phyloP scores from a whole-genome alignment of 2,888 invertebrate species.

The Drosophila cognata region DNA sequence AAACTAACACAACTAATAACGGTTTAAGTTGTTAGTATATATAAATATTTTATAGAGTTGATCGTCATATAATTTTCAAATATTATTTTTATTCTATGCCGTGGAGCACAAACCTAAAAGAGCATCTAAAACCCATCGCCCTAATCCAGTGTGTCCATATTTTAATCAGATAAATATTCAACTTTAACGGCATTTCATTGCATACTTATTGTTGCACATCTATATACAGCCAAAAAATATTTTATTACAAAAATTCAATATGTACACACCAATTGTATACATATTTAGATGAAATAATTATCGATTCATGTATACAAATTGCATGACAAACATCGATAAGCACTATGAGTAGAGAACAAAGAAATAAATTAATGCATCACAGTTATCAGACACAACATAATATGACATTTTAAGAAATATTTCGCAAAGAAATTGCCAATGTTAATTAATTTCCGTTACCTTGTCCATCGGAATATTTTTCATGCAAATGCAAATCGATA shows the following conservation, averaged over 20 bases:
- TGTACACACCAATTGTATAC: slow-evolving; percentile 3
- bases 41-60: not conserved
- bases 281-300: not conserved
- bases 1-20: not conserved
- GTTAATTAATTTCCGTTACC: not conserved
- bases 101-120: not conserved
- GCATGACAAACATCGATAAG: slow-evolving; percentile 8
- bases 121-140: not conserved
- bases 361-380: not conserved
- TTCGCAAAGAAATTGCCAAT: not conserved
- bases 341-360: not conserved
- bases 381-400: not conserved
- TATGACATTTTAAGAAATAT: not conserved
- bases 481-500: slow-evolving; percentile 28
- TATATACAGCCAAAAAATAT: not conserved
- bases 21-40: not conserved
- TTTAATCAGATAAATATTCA: not conserved
- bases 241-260: not conserved
- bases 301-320: not conserved
- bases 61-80: not conserved
- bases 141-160: not conserved
- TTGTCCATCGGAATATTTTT: not conserved
- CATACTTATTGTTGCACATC: not conserved
- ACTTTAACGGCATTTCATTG: not conserved
- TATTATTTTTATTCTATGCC: not conserved